phyloP scores from a whole-genome alignment of 2,888 invertebrate species.

The Unio delphinus region DNA sequence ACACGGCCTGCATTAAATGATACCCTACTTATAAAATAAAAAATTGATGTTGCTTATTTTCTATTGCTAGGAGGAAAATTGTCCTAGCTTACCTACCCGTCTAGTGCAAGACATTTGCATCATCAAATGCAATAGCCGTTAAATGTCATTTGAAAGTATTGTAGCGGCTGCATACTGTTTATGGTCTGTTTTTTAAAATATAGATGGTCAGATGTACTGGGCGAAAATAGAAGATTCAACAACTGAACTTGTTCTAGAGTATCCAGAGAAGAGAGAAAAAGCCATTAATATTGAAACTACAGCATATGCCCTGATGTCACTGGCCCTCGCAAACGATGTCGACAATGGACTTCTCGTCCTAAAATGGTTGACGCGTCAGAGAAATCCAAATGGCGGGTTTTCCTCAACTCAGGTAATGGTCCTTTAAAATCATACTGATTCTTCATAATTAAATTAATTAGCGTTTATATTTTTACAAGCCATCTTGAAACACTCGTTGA shows the following conservation, averaged over 20 bases:
- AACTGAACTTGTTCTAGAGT: constrained; percentile 6
- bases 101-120: too few relatives aligned
- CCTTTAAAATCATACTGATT: not conserved
- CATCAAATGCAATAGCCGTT: too few relatives aligned
- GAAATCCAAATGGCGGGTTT: constrained; percentile 68
- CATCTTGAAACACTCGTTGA: not conserved
- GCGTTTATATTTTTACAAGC: too few relatives aligned
- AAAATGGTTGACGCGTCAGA: constrained; percentile 65
- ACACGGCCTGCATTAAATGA: too few relatives aligned
- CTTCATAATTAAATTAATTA: too few relatives aligned
- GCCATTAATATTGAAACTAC: constrained; percentile 66
- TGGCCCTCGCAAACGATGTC: constrained; percentile 35
- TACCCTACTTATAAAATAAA: too few relatives aligned
- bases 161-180: too few relatives aligned
- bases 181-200: not conserved
- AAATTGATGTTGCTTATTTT: too few relatives aligned
- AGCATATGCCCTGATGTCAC: constrained; percentile 65
- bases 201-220: constrained; percentile 62
- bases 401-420: constrained; percentile 68
- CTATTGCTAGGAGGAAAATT: too few relatives aligned
- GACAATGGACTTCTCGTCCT: constrained; percentile 55
- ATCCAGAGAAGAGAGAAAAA: constrained; percentile 35
- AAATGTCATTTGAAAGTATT: too few relatives aligned
- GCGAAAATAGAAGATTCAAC: constrained; percentile 22
- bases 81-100: too few relatives aligned